A percentile compares a stretch with the other conserved stretches of the same genome.
Evolutionary conservation across 2,797 vertebrate species (phyloP).

Genomic region (Threskiornis aethiopicus): DNA sequence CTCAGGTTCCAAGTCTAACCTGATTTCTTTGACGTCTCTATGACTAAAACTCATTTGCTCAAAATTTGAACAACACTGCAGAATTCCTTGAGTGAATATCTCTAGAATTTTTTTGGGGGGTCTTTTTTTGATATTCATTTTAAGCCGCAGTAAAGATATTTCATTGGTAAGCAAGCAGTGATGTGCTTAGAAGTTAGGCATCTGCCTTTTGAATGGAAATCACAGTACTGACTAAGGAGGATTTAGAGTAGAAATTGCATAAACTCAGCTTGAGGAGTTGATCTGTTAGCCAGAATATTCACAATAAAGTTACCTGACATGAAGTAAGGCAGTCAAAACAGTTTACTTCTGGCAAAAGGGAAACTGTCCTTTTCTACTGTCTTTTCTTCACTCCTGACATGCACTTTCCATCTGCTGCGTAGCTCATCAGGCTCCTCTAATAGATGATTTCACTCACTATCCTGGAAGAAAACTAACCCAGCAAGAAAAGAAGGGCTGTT

Average conservation of each 20-base stretch:
- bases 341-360: background rate
- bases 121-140: background rate
- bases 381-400: background rate
- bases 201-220: background rate
- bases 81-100: background rate
- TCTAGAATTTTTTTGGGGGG: background rate
- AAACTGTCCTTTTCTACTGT: background rate
- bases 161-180: background rate
- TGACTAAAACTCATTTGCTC: constrained; percentile 10
- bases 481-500: background rate
- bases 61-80: background rate
- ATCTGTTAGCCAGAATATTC: background rate
- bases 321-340: background rate
- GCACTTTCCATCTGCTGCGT: background rate
- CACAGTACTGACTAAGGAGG: background rate
- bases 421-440: background rate
- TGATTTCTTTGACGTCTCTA: constrained; percentile 36
- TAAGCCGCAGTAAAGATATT: background rate
- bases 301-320: background rate
- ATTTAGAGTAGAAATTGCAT: background rate
- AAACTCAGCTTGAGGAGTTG: background rate
- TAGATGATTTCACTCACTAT: background rate
- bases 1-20: constrained; percentile 14
- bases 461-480: background rate
- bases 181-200: background rate